Conservation (phyloP, 2,113 vertebrate genomes). For the Carollia perspicillata region DNA sequence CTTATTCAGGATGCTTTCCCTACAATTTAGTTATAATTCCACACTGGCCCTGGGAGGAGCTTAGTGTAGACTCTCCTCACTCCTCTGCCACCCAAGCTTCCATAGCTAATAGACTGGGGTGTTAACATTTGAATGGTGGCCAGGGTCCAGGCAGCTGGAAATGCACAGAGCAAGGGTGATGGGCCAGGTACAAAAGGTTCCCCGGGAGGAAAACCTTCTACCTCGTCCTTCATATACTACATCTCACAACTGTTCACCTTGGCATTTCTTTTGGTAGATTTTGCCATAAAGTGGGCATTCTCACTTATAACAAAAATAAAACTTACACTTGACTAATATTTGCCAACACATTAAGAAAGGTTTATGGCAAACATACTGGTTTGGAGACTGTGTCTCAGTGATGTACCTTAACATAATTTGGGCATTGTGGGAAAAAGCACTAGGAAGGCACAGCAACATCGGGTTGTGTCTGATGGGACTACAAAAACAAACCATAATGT, state of each 20-base stretch:
- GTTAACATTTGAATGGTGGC: too few relatives aligned
- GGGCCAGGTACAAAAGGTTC: too few relatives aligned
- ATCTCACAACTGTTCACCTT: not conserved
- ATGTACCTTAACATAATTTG: not conserved
- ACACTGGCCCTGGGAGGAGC: too few relatives aligned
- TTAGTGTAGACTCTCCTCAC: too few relatives aligned
- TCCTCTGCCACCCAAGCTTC: too few relatives aligned
- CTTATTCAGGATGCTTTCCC: too few relatives aligned
- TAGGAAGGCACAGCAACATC: not conserved
- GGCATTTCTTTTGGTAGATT: not conserved
- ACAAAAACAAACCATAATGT: not conserved
- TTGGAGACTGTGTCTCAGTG: not conserved
- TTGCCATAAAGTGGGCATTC: not conserved
- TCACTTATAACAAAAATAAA: not conserved
- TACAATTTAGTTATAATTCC: too few relatives aligned
- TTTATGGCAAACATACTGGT: not conserved
- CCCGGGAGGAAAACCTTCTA: not conserved
- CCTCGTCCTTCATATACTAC: not conserved
- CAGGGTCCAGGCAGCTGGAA: too few relatives aligned
- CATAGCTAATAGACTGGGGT: too few relatives aligned
- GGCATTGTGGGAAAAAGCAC: not conserved
- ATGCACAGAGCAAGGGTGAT: too few relatives aligned
- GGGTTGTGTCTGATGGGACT: not conserved
- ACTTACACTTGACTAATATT: not conserved
- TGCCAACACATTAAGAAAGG: not conserved